phyloP scores from a whole-genome alignment of 2,888 invertebrate species.

The Cerceris ruficornis region DNA sequence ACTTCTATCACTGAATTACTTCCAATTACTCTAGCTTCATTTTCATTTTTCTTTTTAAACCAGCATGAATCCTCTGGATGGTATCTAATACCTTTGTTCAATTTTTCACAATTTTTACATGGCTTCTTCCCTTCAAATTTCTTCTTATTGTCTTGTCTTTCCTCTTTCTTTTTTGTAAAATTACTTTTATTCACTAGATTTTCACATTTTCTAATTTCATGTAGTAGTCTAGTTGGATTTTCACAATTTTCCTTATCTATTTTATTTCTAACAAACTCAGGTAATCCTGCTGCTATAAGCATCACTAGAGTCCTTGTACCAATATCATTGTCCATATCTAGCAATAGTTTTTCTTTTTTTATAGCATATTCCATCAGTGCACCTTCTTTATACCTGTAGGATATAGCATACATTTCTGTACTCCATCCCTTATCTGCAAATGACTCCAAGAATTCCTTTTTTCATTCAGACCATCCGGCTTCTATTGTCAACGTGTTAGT shows the following conservation, averaged over 20 bases:
- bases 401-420: conserved; percentile 57
- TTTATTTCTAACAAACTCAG: conserved; percentile 61
- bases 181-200: conserved; percentile 35
- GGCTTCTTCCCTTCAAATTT: conserved; percentile 58
- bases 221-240: conserved; percentile 12
- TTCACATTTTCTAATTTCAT: conserved; percentile 49
- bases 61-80: conserved; percentile 56
- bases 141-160: conserved; percentile 50
- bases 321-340: conserved; percentile 61
- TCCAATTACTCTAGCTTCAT: neutral
- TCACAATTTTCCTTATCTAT: conserved; percentile 57
- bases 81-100: conserved; percentile 59
- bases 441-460: conserved; percentile 61
- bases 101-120: conserved; percentile 61
- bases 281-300: conserved; percentile 60
- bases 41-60: conserved; percentile 34
- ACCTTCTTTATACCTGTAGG: conserved; percentile 64
- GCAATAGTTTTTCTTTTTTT: conserved; percentile 62
- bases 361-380: conserved; percentile 65
- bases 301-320: conserved; percentile 48
- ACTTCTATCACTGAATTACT: conserved; percentile 48
- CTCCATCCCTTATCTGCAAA: conserved; percentile 68
- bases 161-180: conserved; percentile 34
- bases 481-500: conserved; percentile 41
- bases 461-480: conserved; percentile 64